Percentiles rank a stretch among this genome's conserved stretches.
These are phyloP conservation scores for Drosophila hydei DNA, from an alignment of 1,140 invertebrate genomes.

Conservation along the genomic window DNA sequence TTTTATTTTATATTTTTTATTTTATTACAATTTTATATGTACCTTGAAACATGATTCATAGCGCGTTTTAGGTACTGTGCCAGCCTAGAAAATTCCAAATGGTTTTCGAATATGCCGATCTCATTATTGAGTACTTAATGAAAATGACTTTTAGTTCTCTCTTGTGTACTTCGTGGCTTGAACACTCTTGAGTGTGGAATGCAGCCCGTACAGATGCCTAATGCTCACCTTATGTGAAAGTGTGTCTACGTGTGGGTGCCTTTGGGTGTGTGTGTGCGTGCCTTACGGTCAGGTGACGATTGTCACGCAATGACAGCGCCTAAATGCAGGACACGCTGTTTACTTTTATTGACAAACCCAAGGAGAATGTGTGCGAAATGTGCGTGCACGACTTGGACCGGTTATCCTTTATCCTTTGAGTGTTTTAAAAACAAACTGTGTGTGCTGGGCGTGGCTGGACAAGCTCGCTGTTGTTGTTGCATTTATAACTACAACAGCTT, in stretches of 20 bases:
- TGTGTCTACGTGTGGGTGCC: not conserved
- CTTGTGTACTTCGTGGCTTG: not conserved
- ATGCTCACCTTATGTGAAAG: not conserved
- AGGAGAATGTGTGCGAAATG: conserved; percentile 73
- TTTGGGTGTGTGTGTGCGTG: not conserved
- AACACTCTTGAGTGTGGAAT: not conserved
- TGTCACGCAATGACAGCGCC: conserved; percentile 69
- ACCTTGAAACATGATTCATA: no score
- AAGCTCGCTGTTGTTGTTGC: conserved; percentile 51
- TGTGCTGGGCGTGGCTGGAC: conserved; percentile 58
- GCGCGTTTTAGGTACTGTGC: not conserved
- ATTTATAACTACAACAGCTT: conserved; percentile 51
- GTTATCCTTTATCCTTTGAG: conserved; percentile 72
- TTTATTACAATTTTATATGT: no score
- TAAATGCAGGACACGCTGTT: conserved; percentile 59
- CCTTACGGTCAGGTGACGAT: conserved; percentile 62
- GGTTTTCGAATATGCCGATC: not conserved
- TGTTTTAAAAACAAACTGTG: conserved; percentile 60
- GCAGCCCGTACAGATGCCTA: conserved; percentile 4
- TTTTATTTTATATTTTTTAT: no score
- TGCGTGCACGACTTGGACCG: conserved; percentile 59
- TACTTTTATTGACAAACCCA: conserved; percentile 75
- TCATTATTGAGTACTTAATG: conserved; percentile 2
- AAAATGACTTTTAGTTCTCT: conserved; percentile 1
- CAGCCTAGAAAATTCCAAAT: not conserved